A percentile compares a stretch with the other conserved stretches of the same genome.
phyloP scores from a whole-genome alignment of 2,888 invertebrate species.

The Diloba caeruleocephala region DNA sequence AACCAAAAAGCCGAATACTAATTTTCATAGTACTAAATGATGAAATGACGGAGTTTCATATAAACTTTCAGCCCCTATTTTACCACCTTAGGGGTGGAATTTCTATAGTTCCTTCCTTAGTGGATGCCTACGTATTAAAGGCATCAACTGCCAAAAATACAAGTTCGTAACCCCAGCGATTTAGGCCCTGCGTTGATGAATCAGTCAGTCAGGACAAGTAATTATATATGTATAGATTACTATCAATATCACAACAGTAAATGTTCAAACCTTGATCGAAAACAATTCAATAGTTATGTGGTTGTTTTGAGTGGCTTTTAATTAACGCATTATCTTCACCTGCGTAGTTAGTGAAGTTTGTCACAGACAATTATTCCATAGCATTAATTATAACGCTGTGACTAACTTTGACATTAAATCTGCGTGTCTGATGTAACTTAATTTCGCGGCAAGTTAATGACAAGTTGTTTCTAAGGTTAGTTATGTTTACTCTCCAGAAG shows the following conservation, averaged over 20 bases:
- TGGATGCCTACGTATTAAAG: too few relatives aligned
- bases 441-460: constrained; percentile 46
- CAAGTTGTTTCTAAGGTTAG: constrained; percentile 41
- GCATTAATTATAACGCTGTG: constrained; percentile 47
- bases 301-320: constrained; percentile 26
- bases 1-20: too few relatives aligned
- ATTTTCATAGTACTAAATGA: too few relatives aligned
- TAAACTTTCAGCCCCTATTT: too few relatives aligned
- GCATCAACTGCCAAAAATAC: too few relatives aligned
- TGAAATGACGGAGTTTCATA: too few relatives aligned
- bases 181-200: constrained; percentile 22
- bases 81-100: too few relatives aligned
- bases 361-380: constrained; percentile 42
- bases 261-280: not conserved
- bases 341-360: constrained; percentile 42
- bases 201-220: constrained; percentile 19
- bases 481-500: constrained; percentile 33
- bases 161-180: too few relatives aligned
- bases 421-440: constrained; percentile 40
- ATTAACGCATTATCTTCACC: constrained; percentile 48
- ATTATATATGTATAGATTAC: not conserved
- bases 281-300: constrained; percentile 2
- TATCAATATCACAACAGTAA: not conserved
- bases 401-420: constrained; percentile 50
- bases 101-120: too few relatives aligned